Percentiles rank a stretch among this genome's conserved stretches.
Conservation (phyloP, 2,113 vertebrate species). For the Hydrochoerus hydrochaeris region DNA sequence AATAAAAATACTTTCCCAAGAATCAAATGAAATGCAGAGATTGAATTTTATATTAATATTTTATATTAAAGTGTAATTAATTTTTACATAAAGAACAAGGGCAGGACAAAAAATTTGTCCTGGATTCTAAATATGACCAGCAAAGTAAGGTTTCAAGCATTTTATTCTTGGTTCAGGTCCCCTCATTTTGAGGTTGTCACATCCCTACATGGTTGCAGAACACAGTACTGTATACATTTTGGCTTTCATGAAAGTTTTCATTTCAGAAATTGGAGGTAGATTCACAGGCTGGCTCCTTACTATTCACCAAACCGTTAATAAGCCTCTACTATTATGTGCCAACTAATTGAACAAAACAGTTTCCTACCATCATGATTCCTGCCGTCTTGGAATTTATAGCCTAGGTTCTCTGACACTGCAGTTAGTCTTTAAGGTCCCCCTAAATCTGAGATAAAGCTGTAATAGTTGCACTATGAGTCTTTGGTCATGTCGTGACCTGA, state of each 20-base stretch:
- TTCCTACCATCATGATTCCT: neutral
- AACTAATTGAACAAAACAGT: neutral
- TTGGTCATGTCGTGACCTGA: neutral
- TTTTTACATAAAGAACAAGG: neutral
- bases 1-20: neutral
- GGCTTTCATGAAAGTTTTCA: neutral
- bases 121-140: neutral
- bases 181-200: neutral
- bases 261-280: neutral
- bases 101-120: neutral
- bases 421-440: neutral
- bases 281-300: neutral
- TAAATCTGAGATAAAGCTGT: neutral
- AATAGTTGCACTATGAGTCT: neutral
- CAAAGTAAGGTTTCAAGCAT: neutral
- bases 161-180: neutral
- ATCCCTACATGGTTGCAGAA: neutral
- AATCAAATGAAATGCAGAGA: neutral
- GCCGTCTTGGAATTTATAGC: neutral
- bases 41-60: neutral
- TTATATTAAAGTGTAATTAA: neutral
- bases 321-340: neutral
- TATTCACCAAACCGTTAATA: neutral
- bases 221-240: neutral
- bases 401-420: neutral